A percentile compares a stretch with the other conserved stretches of the same genome.
These are phyloP conservation scores for Leptodirus hochenwartii DNA, from an alignment of 2,888 invertebrate species.

Conservation along the genomic window DNA sequence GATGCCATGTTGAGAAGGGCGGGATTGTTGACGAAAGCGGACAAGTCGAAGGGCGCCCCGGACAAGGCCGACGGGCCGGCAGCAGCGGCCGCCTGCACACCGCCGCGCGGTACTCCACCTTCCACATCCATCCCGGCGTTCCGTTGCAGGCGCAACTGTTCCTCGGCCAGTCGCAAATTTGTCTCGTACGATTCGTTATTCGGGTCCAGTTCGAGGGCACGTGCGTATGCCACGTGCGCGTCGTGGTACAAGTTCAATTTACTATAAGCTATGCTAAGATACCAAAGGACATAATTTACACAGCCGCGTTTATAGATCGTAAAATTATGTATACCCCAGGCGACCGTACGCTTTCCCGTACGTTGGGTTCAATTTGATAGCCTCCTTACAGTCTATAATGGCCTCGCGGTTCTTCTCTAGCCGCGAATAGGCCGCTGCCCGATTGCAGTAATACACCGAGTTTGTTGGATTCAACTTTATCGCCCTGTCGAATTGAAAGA, in stretches of 20 bases:
- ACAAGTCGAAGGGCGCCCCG: slow-evolving; percentile 31
- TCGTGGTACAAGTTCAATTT: slow-evolving; percentile 66
- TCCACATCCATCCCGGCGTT: too few species aligned
- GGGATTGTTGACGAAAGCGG: slow-evolving; percentile 59
- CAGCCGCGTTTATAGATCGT: not conserved
- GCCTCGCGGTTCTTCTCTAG: slow-evolving; percentile 68
- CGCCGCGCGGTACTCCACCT: too few species aligned
- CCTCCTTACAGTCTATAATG: slow-evolving; percentile 78
- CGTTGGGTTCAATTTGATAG: slow-evolving; percentile 71
- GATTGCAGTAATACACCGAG: slow-evolving; percentile 91
- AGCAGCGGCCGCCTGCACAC: not conserved
- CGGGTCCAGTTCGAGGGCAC: slow-evolving; percentile 81
- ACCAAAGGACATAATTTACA: not conserved
- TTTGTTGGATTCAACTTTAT: slow-evolving; percentile 74
- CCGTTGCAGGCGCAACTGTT: slow-evolving; percentile 20
- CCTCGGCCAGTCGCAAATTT: slow-evolving; percentile 70
- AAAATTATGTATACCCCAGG: slow-evolving; percentile 39
- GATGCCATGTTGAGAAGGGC: slow-evolving; percentile 69
- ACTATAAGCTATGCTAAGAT: slow-evolving; percentile 53
- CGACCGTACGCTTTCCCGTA: slow-evolving; percentile 94
- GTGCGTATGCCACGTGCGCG: slow-evolving; percentile 71
- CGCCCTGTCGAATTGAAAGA: slow-evolving; percentile 39
- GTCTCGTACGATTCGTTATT: slow-evolving; percentile 77
- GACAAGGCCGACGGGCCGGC: slow-evolving; percentile 4
- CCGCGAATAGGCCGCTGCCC: slow-evolving; percentile 90